Base-by-base conservation (phyloP, 2,113 vertebrate genomes). In the Mola mola region DNA sequence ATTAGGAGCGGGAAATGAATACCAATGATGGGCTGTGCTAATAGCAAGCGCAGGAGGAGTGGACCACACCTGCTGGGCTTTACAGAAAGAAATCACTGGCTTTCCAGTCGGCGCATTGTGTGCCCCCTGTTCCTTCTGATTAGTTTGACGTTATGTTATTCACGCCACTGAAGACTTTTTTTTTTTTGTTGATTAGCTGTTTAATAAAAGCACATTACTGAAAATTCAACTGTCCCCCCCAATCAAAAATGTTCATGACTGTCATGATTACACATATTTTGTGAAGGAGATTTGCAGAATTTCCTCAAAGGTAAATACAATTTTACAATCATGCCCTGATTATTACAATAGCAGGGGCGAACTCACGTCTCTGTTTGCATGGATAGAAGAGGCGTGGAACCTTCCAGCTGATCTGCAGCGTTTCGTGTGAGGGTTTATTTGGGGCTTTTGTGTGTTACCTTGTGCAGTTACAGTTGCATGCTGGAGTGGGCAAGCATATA, bases 1-100 rank as follows among this genome's bases (percentile, higher is more conserved):
- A 88, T 84, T 79, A 86, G 72, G 53, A 85, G 78, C 68, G 31
- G 63, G 75, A 83, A 87, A 86, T 86, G 89, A 92, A 91, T 92
- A 88, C 83, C 88, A 90, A 88, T 89, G 89, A 85, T 81, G 52
- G 80, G 79, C 83, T 79, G 74, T 72, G 82, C 85, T 88, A 88
- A 88, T 80, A 78, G 68, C 59, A 50, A 49, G 78, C 75, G 28
- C 83, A 50, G 65, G 66, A 81, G 76, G 81, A 78, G 74, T 21
- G 75, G 88, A 73, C 82, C 87, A 81, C 82, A 81, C 85, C 86
- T 82, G 85, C 76, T 51, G 82, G 79, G 78, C 65, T 76, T 64
- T 65, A 55, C 67, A 31, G 61, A 61, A 60, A 46, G 13, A 71
- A 83, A 79, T 78, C 48, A 56, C 13, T 13, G 5, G 69, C 63